phyloP scores from a whole-genome alignment of 1,140 invertebrate genomes.

The Drosophila obscura region DNA sequence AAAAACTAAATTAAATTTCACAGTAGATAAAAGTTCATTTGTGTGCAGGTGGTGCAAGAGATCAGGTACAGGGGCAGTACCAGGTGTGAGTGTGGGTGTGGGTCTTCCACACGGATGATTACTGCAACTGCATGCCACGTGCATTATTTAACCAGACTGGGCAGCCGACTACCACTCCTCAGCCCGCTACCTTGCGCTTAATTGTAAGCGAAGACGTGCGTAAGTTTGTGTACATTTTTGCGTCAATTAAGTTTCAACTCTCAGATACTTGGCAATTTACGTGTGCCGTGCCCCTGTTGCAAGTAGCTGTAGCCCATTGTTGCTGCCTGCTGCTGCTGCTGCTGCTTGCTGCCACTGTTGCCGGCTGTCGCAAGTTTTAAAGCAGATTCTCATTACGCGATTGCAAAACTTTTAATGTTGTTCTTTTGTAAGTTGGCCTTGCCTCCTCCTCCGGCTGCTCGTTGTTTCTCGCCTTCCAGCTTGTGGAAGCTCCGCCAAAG shows the following conservation, averaged over 20 bases:
- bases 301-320: constrained; percentile 9
- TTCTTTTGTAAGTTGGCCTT: constrained; percentile 80
- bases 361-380: constrained; percentile 79
- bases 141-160: constrained; percentile 49
- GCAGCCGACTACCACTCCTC: constrained; percentile 11
- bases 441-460: constrained; percentile 16
- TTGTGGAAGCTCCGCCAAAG: constrained; percentile 18
- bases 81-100: background rate
- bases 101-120: constrained; percentile 3
- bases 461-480: constrained; percentile 51
- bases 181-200: constrained; percentile 36
- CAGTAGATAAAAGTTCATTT: constrained; percentile 70
- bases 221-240: constrained; percentile 75
- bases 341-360: constrained; percentile 26
- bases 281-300: constrained; percentile 28
- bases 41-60: constrained; percentile 8
- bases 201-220: constrained; percentile 73
- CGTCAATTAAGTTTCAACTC: constrained; percentile 80
- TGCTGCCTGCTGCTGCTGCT: constrained; percentile 13
- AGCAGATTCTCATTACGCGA: constrained; percentile 83
- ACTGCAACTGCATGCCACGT: constrained; percentile 34
- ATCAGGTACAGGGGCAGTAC: background rate
- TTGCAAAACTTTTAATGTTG: constrained; percentile 82
- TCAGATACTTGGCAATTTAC: constrained; percentile 68
- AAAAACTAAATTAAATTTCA: constrained; percentile 64